Evolutionary conservation across 37 sponge, comb jelly and placozoan genomes (phyloP).

Genomic region (Crambe crambe): DNA sequence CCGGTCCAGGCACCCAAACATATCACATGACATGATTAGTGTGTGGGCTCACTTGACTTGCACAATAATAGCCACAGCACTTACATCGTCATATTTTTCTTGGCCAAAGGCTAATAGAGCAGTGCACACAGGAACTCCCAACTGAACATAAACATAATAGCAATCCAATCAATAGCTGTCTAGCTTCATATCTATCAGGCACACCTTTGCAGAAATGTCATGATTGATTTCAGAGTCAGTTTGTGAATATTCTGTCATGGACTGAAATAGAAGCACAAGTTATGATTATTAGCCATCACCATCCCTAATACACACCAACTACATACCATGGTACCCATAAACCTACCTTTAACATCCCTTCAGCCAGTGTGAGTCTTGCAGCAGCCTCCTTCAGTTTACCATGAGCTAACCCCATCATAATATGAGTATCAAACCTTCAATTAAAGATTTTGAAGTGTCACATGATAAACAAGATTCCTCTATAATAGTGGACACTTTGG

Average conservation of each 20-base stretch:
- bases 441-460: background rate
- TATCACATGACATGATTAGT: no score
- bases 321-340: no score
- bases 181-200: no score
- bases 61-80: no score
- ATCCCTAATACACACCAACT: no score
- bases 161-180: background rate
- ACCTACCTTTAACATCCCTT: conserved; percentile 49
- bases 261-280: conserved; percentile 1
- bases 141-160: conserved; percentile 6
- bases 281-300: no score
- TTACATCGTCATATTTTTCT: conserved; percentile 76
- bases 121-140: conserved; percentile 71
- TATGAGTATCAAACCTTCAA: conserved; percentile 54
- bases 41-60: no score
- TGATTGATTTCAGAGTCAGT: background rate
- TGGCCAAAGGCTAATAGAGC: conserved; percentile 82
- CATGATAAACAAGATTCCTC: no score
- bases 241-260: conserved; percentile 12
- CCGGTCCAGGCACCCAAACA: no score
- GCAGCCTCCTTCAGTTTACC: conserved; percentile 37
- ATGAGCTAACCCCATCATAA: conserved; percentile 57
- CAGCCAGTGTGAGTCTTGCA: conserved; percentile 60
- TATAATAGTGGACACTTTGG: no score
- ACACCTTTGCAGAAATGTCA: conserved; percentile 3